Base-by-base conservation (phyloP, 2,888 invertebrate species). In the Odiellus spinosus region DNA sequence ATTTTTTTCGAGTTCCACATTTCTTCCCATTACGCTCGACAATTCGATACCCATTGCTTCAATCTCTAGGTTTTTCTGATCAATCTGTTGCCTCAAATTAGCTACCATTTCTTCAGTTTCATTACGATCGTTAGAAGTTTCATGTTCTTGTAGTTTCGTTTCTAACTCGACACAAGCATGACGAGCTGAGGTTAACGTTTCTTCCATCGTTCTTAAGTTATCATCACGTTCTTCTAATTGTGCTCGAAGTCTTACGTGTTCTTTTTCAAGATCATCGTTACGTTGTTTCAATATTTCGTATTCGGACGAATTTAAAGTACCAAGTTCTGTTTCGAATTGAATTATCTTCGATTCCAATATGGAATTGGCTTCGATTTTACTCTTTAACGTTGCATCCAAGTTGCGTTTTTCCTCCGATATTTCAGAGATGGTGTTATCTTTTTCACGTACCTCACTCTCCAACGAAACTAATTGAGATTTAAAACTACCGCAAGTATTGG, bases 381-480 rank as follows among this genome's bases (percentile, higher is more conserved):
- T 10, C 40, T 33, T 33, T 19, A 26, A 26, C 26, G 26, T 8
- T 41, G 49, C 47, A 8, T 12, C 40, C 10, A 14, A 36, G 32
- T 21, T 26, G 32, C 26, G 26, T 43, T 51, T 47, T 18, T 50
- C 20, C 34, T 42, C 35, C 5, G 26, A 26, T 26, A 26, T 6
- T 8, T 26, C 8, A 4, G 26, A 26, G 8, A 26, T 26, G 4
- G 4, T 8, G 26, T 26, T 4, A 26, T 26, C 26, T 8, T 26
- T 26, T 26, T 26, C 5, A 32, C 41, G 46, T 15, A 51, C 20
- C 21, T 51, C 48, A 34, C 46, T 48, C 42, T 48, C 48, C 20
- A 51, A 32, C 17, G 38, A 44, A 32, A 44, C 46, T 39, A 46
- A 46, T 42, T 51, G 48, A 14, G 44, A 21, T 42, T 51, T 48